A percentile compares a stretch with the other conserved stretches of the same genome.
Conservation (phyloP, 2,888 invertebrate genomes). For the Petrolisthes cinctipes region DNA sequence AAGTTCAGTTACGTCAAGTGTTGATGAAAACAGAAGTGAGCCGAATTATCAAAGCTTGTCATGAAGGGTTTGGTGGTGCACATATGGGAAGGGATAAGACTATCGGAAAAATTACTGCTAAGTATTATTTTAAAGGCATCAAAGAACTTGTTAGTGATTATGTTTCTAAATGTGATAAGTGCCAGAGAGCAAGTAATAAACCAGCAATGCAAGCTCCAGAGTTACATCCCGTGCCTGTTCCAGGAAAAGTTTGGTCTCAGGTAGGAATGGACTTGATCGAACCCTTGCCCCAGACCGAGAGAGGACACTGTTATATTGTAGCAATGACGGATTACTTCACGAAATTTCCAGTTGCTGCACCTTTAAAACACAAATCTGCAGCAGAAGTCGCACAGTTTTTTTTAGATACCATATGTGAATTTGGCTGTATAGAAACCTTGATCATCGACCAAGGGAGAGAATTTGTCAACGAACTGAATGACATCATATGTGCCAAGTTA, state of each 20-base stretch:
- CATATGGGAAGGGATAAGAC: conserved; percentile 27
- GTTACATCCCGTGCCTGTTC: conserved; percentile 32
- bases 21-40: conserved; percentile 36
- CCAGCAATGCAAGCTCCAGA: conserved; percentile 34
- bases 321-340: conserved; percentile 39
- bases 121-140: conserved; percentile 18
- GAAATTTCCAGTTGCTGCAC: conserved; percentile 41
- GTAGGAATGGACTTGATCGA: conserved; percentile 27
- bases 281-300: conserved; percentile 24
- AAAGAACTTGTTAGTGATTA: conserved; percentile 25
- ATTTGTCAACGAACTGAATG: conserved; percentile 25
- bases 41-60: conserved; percentile 32
- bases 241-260: conserved; percentile 28
- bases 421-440: conserved; percentile 34
- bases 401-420: conserved; percentile 42
- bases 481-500: conserved; percentile 23
- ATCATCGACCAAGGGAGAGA: conserved; percentile 29
- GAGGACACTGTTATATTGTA: conserved; percentile 30
- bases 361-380: conserved; percentile 34
- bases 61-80: conserved; percentile 33
- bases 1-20: conserved; percentile 38
- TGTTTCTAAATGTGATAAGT: conserved; percentile 22
- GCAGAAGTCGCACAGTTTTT: conserved; percentile 35
- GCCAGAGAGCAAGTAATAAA: conserved; percentile 29
- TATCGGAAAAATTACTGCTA: conserved; percentile 24